These are phyloP conservation scores for Thalassoma bifasciatum DNA, from an alignment of 2,113 vertebrate species.

Conservation along the genomic window DNA sequence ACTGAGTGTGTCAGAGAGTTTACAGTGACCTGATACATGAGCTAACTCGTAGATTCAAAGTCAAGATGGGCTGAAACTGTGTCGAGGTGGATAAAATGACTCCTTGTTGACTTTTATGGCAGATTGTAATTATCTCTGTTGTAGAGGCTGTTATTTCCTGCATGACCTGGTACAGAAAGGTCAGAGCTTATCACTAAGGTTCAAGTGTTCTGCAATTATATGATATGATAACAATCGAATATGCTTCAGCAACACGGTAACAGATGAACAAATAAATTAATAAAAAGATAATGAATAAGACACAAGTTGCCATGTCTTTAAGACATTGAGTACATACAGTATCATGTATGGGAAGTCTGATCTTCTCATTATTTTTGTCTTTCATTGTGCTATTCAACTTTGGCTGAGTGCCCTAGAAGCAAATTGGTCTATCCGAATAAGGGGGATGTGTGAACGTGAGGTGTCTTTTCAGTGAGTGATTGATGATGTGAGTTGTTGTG, in stretches of 20 bases:
- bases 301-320: neutral
- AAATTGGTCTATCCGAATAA: conserved; percentile 53
- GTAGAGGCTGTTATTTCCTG: conserved; percentile 21
- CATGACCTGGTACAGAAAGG: conserved; percentile 11
- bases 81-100: neutral
- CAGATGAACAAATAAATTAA: too few species aligned
- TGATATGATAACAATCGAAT: too few species aligned
- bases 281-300: too few species aligned
- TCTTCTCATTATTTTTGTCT: conserved; percentile 19
- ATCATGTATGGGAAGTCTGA: neutral
- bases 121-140: conserved; percentile 10
- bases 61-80: neutral
- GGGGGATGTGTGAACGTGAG: conserved; percentile 37
- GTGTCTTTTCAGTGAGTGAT: conserved; percentile 61
- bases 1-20: neutral
- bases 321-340: neutral
- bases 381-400: conserved; percentile 44
- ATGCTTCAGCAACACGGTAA: neutral
- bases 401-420: conserved; percentile 42
- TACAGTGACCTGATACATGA: conserved; percentile 2
- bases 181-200: conserved; percentile 19
- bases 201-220: conserved; percentile 9
- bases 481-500: conserved; percentile 66
- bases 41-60: neutral
- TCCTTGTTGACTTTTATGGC: conserved; percentile 19